A percentile compares a stretch with the other conserved stretches of the same genome.
phyloP scores from a whole-genome alignment of 2,797 vertebrate genomes.

The Pantherophis vulpinus region DNA sequence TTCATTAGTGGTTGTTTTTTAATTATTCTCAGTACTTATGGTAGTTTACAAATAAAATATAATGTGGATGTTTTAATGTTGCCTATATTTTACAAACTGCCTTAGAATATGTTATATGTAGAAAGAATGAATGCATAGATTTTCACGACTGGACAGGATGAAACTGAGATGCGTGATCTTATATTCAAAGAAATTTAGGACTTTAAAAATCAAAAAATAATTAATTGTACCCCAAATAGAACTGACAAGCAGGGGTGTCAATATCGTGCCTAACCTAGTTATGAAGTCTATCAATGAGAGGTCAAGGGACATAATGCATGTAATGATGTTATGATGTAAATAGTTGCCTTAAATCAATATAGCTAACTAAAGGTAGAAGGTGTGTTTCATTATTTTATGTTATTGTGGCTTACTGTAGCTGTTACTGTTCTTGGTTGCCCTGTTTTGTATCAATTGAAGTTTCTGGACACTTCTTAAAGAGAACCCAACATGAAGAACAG shows the following conservation, averaged over 20 bases:
- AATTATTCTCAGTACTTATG: not conserved
- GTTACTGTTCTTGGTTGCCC: not conserved
- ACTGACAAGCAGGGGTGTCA: not conserved
- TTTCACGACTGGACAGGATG: not conserved
- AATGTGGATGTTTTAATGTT: not conserved
- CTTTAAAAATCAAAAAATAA: not conserved
- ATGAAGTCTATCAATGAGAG: not conserved
- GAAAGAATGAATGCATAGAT: not conserved
- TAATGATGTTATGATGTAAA: not conserved
- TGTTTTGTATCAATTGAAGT: not conserved
- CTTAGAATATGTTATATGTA: not conserved
- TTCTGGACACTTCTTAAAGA: not conserved
- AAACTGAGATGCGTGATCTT: not conserved
- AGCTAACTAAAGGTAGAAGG: not conserved
- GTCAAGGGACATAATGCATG: not conserved
- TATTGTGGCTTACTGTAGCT: not conserved
- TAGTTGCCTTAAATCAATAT: not conserved
- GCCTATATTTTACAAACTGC: not conserved
- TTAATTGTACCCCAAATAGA: not conserved
- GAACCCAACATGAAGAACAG: not conserved
- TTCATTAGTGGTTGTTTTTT: not conserved
- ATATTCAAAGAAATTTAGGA: not conserved
- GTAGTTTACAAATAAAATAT: not conserved
- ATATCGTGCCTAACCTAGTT: not conserved
- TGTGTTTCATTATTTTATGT: not conserved